A percentile compares a stretch with the other conserved stretches of the same genome.
phyloP scores from a whole-genome alignment of 2,888 invertebrate species.

The Melitaea athalia region DNA sequence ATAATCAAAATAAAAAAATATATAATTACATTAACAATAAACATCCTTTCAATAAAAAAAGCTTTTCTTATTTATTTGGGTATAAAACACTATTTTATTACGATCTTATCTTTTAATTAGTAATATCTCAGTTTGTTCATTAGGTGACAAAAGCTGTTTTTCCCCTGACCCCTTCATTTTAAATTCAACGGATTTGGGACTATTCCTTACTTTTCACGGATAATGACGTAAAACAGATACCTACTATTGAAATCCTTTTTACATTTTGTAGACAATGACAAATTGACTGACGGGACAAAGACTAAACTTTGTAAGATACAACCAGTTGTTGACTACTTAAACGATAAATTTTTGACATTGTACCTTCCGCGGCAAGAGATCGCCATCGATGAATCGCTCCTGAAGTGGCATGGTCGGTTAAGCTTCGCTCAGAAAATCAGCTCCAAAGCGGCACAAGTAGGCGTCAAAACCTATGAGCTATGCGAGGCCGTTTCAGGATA shows the following conservation, averaged over 20 bases:
- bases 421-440: conserved; percentile 42
- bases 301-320: conserved; percentile 41
- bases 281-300: conserved; percentile 16
- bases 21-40: too few species aligned
- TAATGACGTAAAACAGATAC: conserved; percentile 44
- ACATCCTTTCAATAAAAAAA: too few species aligned
- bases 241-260: conserved; percentile 38
- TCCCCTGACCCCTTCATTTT: too few species aligned
- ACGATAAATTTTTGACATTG: conserved; percentile 40
- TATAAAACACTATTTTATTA: too few species aligned
- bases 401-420: conserved; percentile 44
- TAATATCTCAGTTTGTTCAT: too few species aligned
- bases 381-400: conserved; percentile 44
- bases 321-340: conserved; percentile 40
- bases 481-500: conserved; percentile 36
- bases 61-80: too few species aligned
- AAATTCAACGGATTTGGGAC: not conserved
- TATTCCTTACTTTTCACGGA: not conserved
- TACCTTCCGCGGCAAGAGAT: conserved; percentile 43
- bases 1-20: too few species aligned
- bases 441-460: conserved; percentile 40
- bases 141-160: too few species aligned
- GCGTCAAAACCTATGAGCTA: conserved; percentile 27
- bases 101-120: too few species aligned
- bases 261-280: conserved; percentile 41